Evolutionary conservation across 1,140 invertebrate species (phyloP).

Genomic region (Arion vulgaris): DNA sequence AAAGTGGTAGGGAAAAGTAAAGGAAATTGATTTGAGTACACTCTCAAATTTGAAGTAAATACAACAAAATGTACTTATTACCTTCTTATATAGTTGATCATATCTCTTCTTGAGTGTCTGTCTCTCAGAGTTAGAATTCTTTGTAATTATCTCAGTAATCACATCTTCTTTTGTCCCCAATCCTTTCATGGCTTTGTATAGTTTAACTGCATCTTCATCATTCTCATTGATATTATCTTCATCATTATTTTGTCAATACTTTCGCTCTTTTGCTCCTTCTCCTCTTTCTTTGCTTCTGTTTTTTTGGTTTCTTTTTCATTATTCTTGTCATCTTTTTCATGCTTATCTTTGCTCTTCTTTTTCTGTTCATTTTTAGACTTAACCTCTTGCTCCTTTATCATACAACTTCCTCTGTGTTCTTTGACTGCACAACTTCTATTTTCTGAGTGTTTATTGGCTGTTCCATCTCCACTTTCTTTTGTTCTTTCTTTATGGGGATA

Average conservation of each 20-base stretch:
- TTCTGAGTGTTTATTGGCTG: too few species aligned
- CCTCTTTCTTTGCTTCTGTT: background rate
- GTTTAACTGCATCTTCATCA: constrained; percentile 58
- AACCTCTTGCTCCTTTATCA: constrained; percentile 6
- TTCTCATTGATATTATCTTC: constrained; percentile 28
- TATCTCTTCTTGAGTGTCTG: constrained; percentile 54
- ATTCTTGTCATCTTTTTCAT: too few species aligned
- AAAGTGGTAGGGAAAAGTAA: too few species aligned
- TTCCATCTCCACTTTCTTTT: too few species aligned
- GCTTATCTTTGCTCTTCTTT: too few species aligned
- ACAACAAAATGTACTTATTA: too few species aligned
- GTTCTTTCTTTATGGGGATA: background rate
- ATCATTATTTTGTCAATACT: background rate
- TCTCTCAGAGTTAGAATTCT: constrained; percentile 38
- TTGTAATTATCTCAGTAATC: constrained; percentile 41
- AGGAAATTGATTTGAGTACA: too few species aligned
- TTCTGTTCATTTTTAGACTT: too few species aligned
- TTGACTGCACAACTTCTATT: too few species aligned
- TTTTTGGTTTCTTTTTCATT: too few species aligned
- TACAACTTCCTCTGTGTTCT: background rate
- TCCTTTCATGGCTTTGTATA: constrained; percentile 68
- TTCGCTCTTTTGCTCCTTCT: background rate
- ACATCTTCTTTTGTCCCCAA: constrained; percentile 52
- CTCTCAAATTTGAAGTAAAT: too few species aligned
- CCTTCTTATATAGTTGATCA: constrained; percentile 34